A percentile compares a stretch with the other conserved stretches of the same genome.
Evolutionary conservation across 2,113 vertebrate species (phyloP).

Genomic region (Rhagologus leucostigma): DNA sequence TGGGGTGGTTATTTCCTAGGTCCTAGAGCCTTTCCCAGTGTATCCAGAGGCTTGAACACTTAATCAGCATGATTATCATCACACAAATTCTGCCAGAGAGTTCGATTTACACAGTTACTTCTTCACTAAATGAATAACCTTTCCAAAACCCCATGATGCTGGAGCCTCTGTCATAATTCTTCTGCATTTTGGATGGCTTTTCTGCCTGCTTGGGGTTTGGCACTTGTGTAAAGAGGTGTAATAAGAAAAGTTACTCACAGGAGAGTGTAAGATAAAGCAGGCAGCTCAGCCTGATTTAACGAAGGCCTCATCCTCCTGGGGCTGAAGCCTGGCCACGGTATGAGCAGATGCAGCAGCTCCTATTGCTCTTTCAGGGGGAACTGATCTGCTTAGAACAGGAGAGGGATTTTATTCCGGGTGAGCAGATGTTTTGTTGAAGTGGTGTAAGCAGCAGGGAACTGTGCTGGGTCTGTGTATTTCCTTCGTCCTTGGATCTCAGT

Average conservation of each 20-base stretch:
- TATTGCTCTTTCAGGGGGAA: neutral
- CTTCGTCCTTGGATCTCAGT: neutral
- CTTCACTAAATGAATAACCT: neutral
- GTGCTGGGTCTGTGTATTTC: neutral
- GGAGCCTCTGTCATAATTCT: slow-evolving; percentile 6
- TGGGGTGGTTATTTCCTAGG: slow-evolving; percentile 16
- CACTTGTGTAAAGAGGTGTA: neutral
- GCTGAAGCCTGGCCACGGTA: neutral
- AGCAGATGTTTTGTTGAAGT: slow-evolving; percentile 20
- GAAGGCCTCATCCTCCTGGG: slow-evolving; percentile 5
- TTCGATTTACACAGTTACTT: neutral
- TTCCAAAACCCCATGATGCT: neutral
- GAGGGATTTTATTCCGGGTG: neutral
- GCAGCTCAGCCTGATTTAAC: neutral
- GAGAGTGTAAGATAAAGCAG: slow-evolving; percentile 27
- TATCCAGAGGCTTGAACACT: neutral
- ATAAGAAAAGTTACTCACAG: slow-evolving; percentile 4
- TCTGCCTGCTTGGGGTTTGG: slow-evolving; percentile 17
- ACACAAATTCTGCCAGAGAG: neutral
- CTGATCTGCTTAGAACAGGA: neutral
- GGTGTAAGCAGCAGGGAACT: neutral
- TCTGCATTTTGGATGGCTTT: neutral
- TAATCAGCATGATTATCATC: slow-evolving; percentile 40
- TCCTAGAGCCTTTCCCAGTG: slow-evolving; percentile 20
- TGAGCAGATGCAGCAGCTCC: slow-evolving; percentile 43